These are phyloP conservation scores for Serripes groenlandicus DNA, from an alignment of 2,888 invertebrate species.

Conservation along the genomic window DNA sequence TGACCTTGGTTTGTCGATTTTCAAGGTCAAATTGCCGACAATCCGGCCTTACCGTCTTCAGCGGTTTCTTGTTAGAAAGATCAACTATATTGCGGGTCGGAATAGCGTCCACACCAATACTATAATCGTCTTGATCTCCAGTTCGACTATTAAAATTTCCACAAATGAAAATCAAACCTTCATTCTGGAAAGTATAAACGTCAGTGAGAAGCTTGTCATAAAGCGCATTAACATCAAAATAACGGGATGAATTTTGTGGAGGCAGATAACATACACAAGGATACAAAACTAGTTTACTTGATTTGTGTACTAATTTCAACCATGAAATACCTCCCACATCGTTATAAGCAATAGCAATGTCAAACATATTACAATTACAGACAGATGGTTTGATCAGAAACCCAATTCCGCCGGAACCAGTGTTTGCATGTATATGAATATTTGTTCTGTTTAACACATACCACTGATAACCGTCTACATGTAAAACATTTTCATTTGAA, in stretches of 20 bases:
- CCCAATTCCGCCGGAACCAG: slow-evolving; percentile 37
- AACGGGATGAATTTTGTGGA: not conserved
- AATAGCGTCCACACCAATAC: slow-evolving; percentile 40
- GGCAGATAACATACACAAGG: slow-evolving; percentile 1
- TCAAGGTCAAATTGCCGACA: no score
- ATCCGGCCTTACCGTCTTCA: no score
- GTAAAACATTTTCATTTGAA: slow-evolving; percentile 2
- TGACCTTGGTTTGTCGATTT: no score
- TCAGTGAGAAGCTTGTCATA: slow-evolving; percentile 34
- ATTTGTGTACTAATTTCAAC: slow-evolving; percentile 22
- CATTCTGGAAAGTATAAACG: slow-evolving; percentile 24
- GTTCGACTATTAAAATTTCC: slow-evolving; percentile 41
- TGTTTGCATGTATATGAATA: slow-evolving; percentile 28
- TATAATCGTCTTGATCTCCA: slow-evolving; percentile 36
- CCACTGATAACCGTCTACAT: slow-evolving; percentile 36
- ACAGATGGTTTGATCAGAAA: slow-evolving; percentile 29
- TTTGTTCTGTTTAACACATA: slow-evolving; percentile 47
- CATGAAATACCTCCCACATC: slow-evolving; percentile 26
- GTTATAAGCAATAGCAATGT: not conserved
- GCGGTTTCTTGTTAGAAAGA: no score
- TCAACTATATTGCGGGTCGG: slow-evolving; percentile 33
- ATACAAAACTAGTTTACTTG: not conserved
- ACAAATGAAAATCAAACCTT: slow-evolving; percentile 29
- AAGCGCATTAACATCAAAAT: slow-evolving; percentile 29
- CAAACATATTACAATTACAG: slow-evolving; percentile 17